phyloP scores from a whole-genome alignment of 2,113 vertebrate genomes.

The Melierax canorus region DNA sequence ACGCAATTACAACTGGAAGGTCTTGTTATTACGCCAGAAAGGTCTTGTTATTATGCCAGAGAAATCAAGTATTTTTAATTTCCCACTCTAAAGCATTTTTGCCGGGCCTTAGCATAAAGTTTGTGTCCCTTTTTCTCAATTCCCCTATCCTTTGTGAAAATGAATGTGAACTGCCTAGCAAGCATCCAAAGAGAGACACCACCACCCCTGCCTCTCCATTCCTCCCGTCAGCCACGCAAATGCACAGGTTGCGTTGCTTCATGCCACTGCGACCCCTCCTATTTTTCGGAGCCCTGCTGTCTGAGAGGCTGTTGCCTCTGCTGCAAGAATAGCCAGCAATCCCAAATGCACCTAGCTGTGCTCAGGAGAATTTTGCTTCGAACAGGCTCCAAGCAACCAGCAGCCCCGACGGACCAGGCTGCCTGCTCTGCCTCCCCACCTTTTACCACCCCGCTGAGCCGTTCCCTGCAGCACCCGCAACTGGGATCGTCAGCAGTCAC shows the following conservation, averaged over 20 bases:
- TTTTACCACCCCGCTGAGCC: not conserved
- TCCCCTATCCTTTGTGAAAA: not conserved
- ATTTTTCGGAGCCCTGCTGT: not conserved
- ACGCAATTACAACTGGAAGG: not conserved
- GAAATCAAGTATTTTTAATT: not conserved
- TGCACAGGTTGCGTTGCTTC: not conserved
- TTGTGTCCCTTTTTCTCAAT: not conserved
- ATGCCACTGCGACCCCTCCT: not conserved
- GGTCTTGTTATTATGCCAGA: not conserved
- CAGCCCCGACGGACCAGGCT: not conserved
- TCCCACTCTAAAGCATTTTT: not conserved
- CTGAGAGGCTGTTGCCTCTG: not conserved
- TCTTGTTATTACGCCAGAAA: not conserved
- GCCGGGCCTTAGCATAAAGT: not conserved
- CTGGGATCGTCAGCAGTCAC: rapidly evolving
- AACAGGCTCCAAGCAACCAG: not conserved
- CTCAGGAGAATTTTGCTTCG: not conserved
- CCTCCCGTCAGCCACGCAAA: not conserved
- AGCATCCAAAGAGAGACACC: rapidly evolving
- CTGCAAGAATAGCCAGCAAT: not conserved
- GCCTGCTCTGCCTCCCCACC: not conserved
- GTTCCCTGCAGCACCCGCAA: not conserved
- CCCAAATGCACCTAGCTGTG: not conserved
- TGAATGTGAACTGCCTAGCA: not conserved
- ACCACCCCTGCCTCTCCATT: not conserved